phyloP scores from a whole-genome alignment of 1,140 invertebrate species.

The Aphelenchoides fujianensis region DNA sequence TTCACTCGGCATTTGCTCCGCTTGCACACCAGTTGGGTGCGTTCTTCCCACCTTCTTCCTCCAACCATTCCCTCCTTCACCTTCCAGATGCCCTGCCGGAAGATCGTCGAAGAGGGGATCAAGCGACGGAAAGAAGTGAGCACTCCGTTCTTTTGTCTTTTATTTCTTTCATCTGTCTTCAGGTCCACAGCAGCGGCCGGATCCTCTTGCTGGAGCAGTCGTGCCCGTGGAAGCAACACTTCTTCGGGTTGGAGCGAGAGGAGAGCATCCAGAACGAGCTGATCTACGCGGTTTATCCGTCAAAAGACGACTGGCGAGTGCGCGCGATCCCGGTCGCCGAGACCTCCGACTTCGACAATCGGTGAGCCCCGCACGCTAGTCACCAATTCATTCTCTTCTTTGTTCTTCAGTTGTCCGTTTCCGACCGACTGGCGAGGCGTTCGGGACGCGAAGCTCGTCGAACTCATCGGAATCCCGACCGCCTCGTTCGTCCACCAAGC shows the following conservation, averaged over 20 bases:
- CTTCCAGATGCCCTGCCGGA: constrained; percentile 71
- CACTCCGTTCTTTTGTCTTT: constrained; percentile 4
- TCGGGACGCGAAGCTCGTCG: constrained; percentile 72
- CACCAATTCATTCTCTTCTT: constrained; percentile 39
- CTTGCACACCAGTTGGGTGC: constrained; percentile 74
- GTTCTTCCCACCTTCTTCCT: constrained; percentile 77
- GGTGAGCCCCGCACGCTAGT: constrained; percentile 65
- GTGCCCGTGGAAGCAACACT: constrained; percentile 84
- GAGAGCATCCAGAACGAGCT: constrained; percentile 67
- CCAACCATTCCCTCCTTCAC: not conserved
- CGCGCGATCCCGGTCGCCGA: constrained; percentile 74
- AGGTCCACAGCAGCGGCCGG: constrained; percentile 72
- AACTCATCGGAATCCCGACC: constrained; percentile 71
- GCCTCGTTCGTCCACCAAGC: constrained; percentile 80
- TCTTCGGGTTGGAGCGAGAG: constrained; percentile 77
- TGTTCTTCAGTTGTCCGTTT: constrained; percentile 74
- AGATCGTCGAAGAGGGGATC: constrained; percentile 73
- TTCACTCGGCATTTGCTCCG: constrained; percentile 75
- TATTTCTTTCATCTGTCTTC: too few relatives aligned
- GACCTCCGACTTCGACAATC: constrained; percentile 73
- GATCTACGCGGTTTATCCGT: constrained; percentile 75
- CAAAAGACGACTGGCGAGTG: constrained; percentile 71
- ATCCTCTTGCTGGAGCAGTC: constrained; percentile 73
- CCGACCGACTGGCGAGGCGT: constrained; percentile 78
- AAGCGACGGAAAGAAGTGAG: constrained; percentile 69